Conservation (phyloP, 2,113 vertebrate genomes). For the Pelobates fuscus region DNA sequence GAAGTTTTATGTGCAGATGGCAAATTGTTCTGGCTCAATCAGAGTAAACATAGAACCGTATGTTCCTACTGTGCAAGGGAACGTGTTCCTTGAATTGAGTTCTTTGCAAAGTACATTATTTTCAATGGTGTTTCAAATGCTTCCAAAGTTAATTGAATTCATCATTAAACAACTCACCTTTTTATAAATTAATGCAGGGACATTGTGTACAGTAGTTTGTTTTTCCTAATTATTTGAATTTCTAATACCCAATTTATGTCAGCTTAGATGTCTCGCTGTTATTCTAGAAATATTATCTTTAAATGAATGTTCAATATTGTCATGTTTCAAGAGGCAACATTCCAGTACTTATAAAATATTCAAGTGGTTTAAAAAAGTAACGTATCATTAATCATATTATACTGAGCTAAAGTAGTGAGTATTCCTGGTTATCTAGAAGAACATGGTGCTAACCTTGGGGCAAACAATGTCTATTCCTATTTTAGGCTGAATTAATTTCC, state of each 20-base stretch:
- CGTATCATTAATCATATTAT: slow-evolving; percentile 33
- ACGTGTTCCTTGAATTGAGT: slow-evolving; percentile 4
- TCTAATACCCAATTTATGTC: background rate
- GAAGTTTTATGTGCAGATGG: slow-evolving; percentile 16
- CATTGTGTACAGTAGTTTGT: background rate
- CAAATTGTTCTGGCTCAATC: slow-evolving; percentile 9
- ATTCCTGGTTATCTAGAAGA: slow-evolving; percentile 3
- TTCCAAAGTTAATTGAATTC: background rate
- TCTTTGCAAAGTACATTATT: background rate
- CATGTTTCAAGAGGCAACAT: slow-evolving; percentile 18
- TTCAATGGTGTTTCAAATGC: background rate
- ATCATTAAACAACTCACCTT: background rate
- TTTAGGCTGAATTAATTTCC: slow-evolving; percentile 14
- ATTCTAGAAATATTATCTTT: background rate
- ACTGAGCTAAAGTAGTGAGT: slow-evolving; percentile 13
- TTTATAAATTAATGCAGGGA: background rate
- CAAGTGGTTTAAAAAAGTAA: background rate
- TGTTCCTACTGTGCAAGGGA: slow-evolving; percentile 13
- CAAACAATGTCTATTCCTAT: slow-evolving; percentile 5
- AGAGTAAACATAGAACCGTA: slow-evolving; percentile 9
- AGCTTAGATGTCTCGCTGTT: slow-evolving; percentile 6
- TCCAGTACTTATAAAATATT: background rate
- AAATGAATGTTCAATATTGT: slow-evolving; percentile 4
- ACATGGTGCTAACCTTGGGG: slow-evolving; percentile 9
- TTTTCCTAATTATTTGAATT: background rate